phyloP scores from a whole-genome alignment of 1,140 invertebrate species.

The Musca vetustissima region DNA sequence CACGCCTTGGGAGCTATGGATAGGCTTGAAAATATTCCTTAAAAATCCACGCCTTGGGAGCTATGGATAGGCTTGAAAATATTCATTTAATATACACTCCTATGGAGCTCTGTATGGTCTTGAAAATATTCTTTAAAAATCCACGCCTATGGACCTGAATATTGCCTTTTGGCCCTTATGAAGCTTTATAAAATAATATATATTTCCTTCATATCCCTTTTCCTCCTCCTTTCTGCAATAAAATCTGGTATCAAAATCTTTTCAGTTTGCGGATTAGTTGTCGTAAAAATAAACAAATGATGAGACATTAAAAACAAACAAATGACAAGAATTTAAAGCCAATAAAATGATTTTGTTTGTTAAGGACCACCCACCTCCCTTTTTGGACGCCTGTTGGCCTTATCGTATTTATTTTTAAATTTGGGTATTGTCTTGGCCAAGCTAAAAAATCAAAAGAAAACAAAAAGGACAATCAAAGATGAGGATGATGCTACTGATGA shows the following conservation, averaged over 20 bases:
- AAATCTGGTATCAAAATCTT: background rate
- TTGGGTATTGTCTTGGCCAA: background rate
- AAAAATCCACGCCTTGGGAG: too few species aligned
- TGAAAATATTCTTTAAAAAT: too few species aligned
- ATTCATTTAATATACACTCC: too few species aligned
- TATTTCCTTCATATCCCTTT: too few species aligned
- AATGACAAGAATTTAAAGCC: conserved; percentile 43
- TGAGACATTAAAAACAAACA: conserved; percentile 17
- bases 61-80: too few species aligned
- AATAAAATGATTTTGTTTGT: conserved; percentile 54
- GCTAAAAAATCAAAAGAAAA: background rate
- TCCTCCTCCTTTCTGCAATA: too few species aligned
- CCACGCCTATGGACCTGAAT: too few species aligned
- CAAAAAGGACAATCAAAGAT: conserved; percentile 22
- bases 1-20: too few species aligned
- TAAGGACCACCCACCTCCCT: background rate
- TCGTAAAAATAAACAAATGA: background rate
- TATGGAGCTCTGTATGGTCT: too few species aligned
- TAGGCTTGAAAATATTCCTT: too few species aligned
- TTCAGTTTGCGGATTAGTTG: background rate
- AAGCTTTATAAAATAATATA: too few species aligned
- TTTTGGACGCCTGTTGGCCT: background rate
- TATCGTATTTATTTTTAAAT: conserved; percentile 1
- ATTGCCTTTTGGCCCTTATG: too few species aligned
- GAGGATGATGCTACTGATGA: background rate